These are phyloP conservation scores for Phrynocephalus guinanensis DNA, from an alignment of 2,797 vertebrate species.

Conservation along the genomic window DNA sequence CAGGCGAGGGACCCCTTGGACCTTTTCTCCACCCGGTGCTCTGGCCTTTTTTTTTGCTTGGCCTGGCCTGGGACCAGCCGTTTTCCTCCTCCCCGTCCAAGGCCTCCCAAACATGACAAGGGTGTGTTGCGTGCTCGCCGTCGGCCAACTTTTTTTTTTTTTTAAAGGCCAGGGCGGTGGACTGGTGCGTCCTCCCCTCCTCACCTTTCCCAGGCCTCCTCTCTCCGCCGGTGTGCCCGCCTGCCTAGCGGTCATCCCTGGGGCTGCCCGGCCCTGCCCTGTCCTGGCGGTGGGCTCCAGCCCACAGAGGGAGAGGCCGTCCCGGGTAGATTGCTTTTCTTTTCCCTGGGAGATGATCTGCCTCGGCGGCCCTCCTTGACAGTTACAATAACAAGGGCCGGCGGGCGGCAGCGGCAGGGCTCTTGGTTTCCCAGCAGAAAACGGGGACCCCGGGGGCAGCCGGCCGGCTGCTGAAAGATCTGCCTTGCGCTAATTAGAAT, in stretches of 20 bases:
- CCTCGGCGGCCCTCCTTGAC: constrained; percentile 85
- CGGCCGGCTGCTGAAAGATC: constrained; percentile 95
- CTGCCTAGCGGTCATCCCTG: background rate
- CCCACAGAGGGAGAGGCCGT: too few relatives aligned
- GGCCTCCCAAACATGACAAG: too few relatives aligned
- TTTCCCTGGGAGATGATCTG: constrained; percentile 88
- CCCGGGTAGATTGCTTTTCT: constrained; percentile 78
- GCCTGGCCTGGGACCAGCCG: too few relatives aligned
- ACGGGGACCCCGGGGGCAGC: constrained; percentile 65
- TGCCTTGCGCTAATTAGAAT: constrained; percentile 99
- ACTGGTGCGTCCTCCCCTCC: too few relatives aligned
- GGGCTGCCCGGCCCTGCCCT: constrained; percentile 58
- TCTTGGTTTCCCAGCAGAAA: constrained; percentile 93
- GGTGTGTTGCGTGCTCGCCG: too few relatives aligned
- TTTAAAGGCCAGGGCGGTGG: background rate
- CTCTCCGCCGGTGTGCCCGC: background rate
- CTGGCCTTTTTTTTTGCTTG: too few relatives aligned
- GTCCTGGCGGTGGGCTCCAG: constrained; percentile 33
- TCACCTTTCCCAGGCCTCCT: background rate
- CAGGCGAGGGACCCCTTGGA: too few relatives aligned
- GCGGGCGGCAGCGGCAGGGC: constrained; percentile 30
- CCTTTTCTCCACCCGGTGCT: too few relatives aligned
- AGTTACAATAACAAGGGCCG: constrained; percentile 89
- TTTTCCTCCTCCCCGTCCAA: too few relatives aligned
- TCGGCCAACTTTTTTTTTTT: constrained; percentile 50